Evolutionary conservation across 2,888 invertebrate species (phyloP).

Genomic region (Opisthograptis luteolata): DNA sequence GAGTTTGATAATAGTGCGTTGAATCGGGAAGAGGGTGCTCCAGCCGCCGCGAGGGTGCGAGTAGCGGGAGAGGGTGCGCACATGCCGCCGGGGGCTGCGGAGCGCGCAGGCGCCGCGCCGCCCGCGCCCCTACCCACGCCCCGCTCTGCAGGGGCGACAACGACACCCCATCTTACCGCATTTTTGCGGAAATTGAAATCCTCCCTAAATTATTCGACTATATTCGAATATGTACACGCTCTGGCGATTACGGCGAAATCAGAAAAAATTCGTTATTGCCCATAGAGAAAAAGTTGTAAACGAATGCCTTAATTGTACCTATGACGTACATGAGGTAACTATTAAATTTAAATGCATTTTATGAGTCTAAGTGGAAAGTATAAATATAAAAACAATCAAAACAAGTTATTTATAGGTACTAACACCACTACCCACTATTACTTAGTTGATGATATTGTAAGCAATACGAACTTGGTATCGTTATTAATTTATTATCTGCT

Average conservation of each 20-base stretch:
- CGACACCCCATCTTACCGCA: constrained; percentile 63
- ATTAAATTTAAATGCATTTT: neutral
- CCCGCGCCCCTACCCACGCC: constrained; percentile 46
- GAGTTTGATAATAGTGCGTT: constrained; percentile 70
- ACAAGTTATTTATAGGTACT: no score
- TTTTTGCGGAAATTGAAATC: constrained; percentile 79
- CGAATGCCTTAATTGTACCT: constrained; percentile 16
- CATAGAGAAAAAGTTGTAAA: constrained; percentile 16
- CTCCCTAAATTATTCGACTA: constrained; percentile 55
- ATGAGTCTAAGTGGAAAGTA: neutral
- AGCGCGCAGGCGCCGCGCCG: constrained; percentile 62
- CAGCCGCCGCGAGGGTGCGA: constrained; percentile 44
- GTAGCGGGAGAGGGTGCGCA: constrained; percentile 51
- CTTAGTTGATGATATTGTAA: no score
- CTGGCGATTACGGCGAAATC: constrained; percentile 19
- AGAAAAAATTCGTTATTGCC: constrained; percentile 23
- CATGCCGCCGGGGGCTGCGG: constrained; percentile 58
- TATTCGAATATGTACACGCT: constrained; percentile 36
- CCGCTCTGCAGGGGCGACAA: constrained; percentile 68
- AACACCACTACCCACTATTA: no score
- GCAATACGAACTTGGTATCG: no score
- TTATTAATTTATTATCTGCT: no score
- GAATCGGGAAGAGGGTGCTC: constrained; percentile 47
- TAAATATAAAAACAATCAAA: no score
- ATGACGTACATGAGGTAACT: no score